Evolutionary conservation across 1,140 invertebrate genomes (phyloP), one percentile per base, ranked within the genome.

Genomic region (Melipona quadrifasciata): DNA sequence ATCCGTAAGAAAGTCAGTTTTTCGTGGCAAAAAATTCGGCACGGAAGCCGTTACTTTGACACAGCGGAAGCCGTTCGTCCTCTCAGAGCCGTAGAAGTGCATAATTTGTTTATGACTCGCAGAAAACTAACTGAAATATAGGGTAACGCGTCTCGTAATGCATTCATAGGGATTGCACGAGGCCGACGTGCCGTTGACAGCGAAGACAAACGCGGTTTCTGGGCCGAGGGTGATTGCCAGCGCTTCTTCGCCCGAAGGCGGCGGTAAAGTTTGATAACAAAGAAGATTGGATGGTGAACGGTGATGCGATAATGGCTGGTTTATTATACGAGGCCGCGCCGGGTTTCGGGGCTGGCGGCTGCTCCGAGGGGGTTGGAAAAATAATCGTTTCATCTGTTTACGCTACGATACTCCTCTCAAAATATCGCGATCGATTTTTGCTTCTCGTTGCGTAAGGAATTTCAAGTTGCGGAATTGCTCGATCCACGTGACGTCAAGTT

Each of bases 81-180:
- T 5, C 4, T 55, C 24, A 39, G 19, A 84, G 19, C 78, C 70
- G n/a, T 84, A 84, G 19, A 84, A 84, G 83, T 80, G 83, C 71
- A 74, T 80, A 80, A 84, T 80, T 84, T 84, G 53, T 84, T 80
- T 74, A 73, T 73, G 78, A 73, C 70, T 80, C n/a, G 70, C 14
- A 65, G 77, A 80, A 47, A 84, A 80, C 34, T 67, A 47, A n/a
- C 27, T 68, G 58, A 67, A 58, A 74, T 84, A 58, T 84, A 80
- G 77, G 77, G 77, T 67, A 74, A 51, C 34, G 19, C 34, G 58
- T 74, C 70, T 80, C 58, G 58, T 72, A 47, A 80, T 58, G 83
- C 78, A 80, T 80, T 84, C 70, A 19, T 84, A 84, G n/a, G 83
- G 78, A 80, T 84, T 80, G 78, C 78, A 53, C 11, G 27, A 27